Evolutionary conservation across 2,113 vertebrate genomes (phyloP), one percentile per base, ranked within the genome.

Genomic region (Erythrolamprus reginae): DNA sequence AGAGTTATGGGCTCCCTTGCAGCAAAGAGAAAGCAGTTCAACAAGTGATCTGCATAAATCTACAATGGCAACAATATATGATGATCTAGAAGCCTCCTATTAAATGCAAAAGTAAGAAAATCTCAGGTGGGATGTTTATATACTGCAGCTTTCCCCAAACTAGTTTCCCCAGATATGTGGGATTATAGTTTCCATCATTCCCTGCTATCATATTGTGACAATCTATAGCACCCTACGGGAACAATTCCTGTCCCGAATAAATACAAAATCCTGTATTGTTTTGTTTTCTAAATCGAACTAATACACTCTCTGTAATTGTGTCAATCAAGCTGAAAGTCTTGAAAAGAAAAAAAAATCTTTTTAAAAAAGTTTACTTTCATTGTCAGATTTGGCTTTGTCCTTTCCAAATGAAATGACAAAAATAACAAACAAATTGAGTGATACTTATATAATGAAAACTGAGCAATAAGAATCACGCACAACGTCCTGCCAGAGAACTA

Each of bases 401-500:
- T 92, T 77, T 83, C 33, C 17, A 70, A 48, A 83, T 85, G 48
- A 90, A 86, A 89, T 50, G 91, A 82, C 26, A 84, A 26, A 90
- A 28, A 53, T 3, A 38, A 15, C 70, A 89, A 51, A 42, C 21
- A 89, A 89, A 85, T 48, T 10, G 52, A 88, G 15, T 38, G n/a
- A 50, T 89, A 88, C 45, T 87, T 86, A 77, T 0, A 42, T 82
- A 82, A 92, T 55, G 88, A 93, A 88, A 2, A 70, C 53, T 77
- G 89, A n/a, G 55, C 5, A 93, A 70, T 77, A 88, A 92, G 92
- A 92, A 1, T 38, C 33, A 91, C 23, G 10, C 9, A 2, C 17
- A 61, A 90, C 90, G 87, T 89, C 92, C 92, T 92, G 90, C 89
- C 58, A 92, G 21, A 52, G 38, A 4, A 23, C n/a, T 50, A 4